Evolutionary conservation across 2,113 vertebrate genomes (phyloP).

Genomic region (Spilogale gracilis): DNA sequence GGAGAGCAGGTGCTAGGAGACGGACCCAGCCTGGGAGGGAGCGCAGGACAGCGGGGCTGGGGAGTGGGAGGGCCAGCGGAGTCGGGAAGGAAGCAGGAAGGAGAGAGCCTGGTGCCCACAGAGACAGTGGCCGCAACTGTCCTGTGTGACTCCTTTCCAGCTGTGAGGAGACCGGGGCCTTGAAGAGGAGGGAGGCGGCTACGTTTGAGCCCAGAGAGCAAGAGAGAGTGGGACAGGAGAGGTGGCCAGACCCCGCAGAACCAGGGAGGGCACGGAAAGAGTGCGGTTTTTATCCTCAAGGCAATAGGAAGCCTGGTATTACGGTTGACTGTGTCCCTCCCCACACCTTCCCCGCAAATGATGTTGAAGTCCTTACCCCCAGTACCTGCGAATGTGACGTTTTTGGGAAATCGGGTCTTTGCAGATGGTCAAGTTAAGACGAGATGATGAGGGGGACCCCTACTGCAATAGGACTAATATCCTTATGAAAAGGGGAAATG

Average conservation of each 20-base stretch:
- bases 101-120: not conserved
- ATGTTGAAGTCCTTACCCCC: not conserved
- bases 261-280: not conserved
- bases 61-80: accelerated
- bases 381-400: not conserved
- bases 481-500: not conserved
- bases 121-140: not conserved
- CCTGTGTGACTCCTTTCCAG: not conserved
- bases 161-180: not conserved
- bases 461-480: too few relatives aligned
- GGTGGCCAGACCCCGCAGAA: not conserved
- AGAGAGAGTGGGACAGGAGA: not conserved
- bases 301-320: not conserved
- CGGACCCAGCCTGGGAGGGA: not conserved
- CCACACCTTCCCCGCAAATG: not conserved
- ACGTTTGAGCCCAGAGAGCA: not conserved
- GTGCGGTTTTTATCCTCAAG: not conserved
- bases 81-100: not conserved
- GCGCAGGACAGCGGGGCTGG: too few relatives aligned
- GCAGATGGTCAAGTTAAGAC: not conserved
- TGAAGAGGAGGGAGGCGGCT: not conserved
- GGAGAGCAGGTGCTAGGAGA: not conserved
- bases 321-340: not conserved
- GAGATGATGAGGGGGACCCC: not conserved
- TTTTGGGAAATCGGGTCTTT: not conserved